These are phyloP conservation scores for Alethe castanea DNA, from an alignment of 2,113 vertebrate genomes.

Conservation along the genomic window DNA sequence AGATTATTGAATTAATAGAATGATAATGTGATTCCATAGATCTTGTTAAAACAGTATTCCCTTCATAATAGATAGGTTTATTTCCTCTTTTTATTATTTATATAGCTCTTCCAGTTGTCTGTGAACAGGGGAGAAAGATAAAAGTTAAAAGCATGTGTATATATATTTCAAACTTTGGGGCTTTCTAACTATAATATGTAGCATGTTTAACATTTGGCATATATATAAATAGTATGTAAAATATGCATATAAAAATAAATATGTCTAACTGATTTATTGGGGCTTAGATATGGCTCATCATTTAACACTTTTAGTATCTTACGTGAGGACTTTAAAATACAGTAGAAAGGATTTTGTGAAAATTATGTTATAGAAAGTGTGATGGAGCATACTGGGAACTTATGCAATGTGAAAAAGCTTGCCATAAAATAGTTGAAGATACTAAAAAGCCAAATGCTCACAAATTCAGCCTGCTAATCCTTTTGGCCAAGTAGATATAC, in stretches of 20 bases:
- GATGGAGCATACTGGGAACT: not conserved
- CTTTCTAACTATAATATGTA: not conserved
- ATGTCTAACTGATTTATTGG: not conserved
- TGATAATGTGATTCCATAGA: slow-evolving; percentile 17
- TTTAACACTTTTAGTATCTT: not conserved
- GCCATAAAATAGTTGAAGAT: not conserved
- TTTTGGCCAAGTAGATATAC: not conserved
- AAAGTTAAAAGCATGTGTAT: not conserved
- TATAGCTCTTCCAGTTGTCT: not conserved
- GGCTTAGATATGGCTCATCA: not conserved
- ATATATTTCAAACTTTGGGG: not conserved
- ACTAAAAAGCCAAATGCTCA: not conserved
- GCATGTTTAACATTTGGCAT: not conserved
- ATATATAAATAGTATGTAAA: not conserved
- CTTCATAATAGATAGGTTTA: not conserved
- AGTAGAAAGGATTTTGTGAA: not conserved
- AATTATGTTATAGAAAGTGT: not conserved
- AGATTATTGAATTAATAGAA: slow-evolving; percentile 52
- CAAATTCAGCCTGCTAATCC: not conserved
- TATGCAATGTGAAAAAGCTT: not conserved
- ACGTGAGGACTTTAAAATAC: not conserved
- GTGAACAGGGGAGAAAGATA: not conserved
- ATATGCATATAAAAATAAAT: not conserved
- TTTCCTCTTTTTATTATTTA: not conserved
- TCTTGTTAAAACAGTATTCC: slow-evolving; percentile 2